These are phyloP conservation scores for Bombus consobrinus DNA, from an alignment of 1,140 invertebrate species.

Conservation along the genomic window DNA sequence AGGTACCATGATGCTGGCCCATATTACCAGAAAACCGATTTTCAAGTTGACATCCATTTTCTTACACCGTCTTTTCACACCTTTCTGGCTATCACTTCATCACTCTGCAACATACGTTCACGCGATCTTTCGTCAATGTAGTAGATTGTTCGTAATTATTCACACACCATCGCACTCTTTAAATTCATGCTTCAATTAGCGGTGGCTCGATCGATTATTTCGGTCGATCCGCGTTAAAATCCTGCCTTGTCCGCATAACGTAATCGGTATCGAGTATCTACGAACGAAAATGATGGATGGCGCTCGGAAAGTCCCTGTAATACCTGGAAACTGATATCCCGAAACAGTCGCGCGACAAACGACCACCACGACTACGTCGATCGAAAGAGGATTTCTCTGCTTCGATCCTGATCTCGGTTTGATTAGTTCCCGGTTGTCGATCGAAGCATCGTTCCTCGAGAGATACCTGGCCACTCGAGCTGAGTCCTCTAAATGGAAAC, in stretches of 20 bases:
- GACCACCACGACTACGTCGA: constrained; percentile 19
- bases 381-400: constrained; percentile 38
- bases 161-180: constrained; percentile 21
- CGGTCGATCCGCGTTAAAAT: constrained; percentile 20
- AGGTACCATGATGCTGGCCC: constrained; percentile 42
- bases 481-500: constrained; percentile 73
- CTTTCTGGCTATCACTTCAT: not conserved
- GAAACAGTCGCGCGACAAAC: not conserved
- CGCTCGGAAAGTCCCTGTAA: not conserved
- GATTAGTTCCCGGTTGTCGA: constrained; percentile 57
- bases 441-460: constrained; percentile 30
- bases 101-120: not conserved
- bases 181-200: not conserved
- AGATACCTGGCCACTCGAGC: constrained; percentile 38
- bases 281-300: constrained; percentile 33
- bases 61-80: not conserved
- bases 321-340: constrained; percentile 34
- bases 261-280: constrained; percentile 13
- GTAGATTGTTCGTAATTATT: constrained; percentile 34
- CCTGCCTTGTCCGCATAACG: not conserved
- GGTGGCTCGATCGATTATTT: constrained; percentile 5
- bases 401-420: constrained; percentile 32
- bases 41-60: constrained; percentile 45
- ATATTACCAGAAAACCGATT: constrained; percentile 46
- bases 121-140: not conserved